Conservation (phyloP, 1,140 invertebrate genomes). For the Coelopa frigida region DNA sequence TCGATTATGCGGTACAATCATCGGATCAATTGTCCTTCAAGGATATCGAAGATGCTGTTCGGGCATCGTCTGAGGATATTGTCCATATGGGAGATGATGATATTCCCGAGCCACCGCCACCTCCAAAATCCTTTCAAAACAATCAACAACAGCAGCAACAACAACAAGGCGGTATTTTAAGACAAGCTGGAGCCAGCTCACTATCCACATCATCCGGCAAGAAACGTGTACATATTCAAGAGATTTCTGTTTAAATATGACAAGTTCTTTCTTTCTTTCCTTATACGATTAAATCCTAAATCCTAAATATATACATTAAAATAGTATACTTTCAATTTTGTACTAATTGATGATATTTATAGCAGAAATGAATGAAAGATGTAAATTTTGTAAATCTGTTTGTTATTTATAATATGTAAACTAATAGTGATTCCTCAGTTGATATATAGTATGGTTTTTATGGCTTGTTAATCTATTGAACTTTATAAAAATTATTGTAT, state of each 20-base stretch:
- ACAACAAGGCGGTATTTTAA: slow-evolving; percentile 49
- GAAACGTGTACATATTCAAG: slow-evolving; percentile 79
- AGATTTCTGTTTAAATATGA: slow-evolving; percentile 65
- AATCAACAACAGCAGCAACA: slow-evolving; percentile 31
- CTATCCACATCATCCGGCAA: slow-evolving; percentile 59
- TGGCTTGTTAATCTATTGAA: too few species aligned
- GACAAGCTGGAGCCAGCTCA: slow-evolving; percentile 48
- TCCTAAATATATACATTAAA: not conserved
- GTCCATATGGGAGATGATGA: slow-evolving; percentile 51
- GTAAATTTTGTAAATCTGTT: too few species aligned
- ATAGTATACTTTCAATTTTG: not conserved
- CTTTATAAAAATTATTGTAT: slow-evolving; percentile 6
- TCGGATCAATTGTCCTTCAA: slow-evolving; percentile 45
- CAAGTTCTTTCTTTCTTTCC: slow-evolving; percentile 24
- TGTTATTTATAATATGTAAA: too few species aligned
- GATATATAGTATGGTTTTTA: too few species aligned
- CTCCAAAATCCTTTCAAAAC: slow-evolving; percentile 48
- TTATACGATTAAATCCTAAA: slow-evolving; percentile 6
- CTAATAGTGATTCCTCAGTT: too few species aligned
- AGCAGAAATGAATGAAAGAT: too few species aligned
- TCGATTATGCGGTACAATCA: slow-evolving; percentile 45
- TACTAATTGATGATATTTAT: not conserved
- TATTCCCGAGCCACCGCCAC: slow-evolving; percentile 62
- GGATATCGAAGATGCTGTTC: slow-evolving; percentile 49
- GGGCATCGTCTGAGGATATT: slow-evolving; percentile 39